phyloP scores from a whole-genome alignment of 2,113 vertebrate genomes.

The Oreamnos americanus region DNA sequence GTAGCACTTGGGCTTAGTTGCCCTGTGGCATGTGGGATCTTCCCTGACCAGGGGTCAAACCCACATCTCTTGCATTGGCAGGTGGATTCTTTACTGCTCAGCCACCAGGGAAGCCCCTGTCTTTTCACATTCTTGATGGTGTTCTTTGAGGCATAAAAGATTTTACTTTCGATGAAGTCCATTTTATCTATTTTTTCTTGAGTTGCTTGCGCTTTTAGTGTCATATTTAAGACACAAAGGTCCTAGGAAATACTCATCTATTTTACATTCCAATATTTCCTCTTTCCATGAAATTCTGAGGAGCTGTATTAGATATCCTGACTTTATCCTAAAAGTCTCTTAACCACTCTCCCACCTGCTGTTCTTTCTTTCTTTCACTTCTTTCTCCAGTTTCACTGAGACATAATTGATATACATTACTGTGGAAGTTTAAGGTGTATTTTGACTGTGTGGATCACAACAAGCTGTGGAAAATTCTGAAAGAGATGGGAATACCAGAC shows the following conservation, averaged over 20 bases:
- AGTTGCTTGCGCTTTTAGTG: not conserved
- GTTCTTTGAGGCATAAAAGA: not conserved
- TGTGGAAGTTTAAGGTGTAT: not conserved
- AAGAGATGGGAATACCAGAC: not conserved
- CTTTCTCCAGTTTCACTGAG: not conserved
- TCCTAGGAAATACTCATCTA: not conserved
- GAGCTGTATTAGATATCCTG: not conserved
- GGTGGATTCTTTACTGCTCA: not conserved
- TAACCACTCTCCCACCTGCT: not conserved
- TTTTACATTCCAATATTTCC: not conserved
- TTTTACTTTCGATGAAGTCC: not conserved
- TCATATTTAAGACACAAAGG: not conserved
- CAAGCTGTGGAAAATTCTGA: not conserved
- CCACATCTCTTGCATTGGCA: not conserved
- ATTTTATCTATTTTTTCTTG: not conserved
- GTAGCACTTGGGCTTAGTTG: accelerated
- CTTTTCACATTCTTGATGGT: not conserved
- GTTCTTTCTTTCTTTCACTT: not conserved
- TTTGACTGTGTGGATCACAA: not conserved
- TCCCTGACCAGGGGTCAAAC: not conserved
- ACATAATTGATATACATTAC: not conserved
- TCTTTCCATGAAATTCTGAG: not conserved
- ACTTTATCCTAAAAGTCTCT: not conserved
- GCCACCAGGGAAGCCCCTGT: not conserved
- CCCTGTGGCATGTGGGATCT: not conserved